These are phyloP conservation scores for Echiichthys vipera DNA, from an alignment of 2,797 vertebrate genomes.

Conservation along the genomic window DNA sequence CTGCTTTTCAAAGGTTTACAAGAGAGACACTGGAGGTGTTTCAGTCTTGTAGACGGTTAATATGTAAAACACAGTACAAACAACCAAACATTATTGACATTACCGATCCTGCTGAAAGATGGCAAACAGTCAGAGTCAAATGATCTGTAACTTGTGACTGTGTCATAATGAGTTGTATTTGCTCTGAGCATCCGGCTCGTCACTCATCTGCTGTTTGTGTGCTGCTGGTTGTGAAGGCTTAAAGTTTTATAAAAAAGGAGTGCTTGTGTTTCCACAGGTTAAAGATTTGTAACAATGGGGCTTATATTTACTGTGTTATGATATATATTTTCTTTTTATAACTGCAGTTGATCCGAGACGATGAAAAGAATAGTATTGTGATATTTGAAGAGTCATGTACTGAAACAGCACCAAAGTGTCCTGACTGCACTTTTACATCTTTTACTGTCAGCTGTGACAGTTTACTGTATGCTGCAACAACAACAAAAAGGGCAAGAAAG, in stretches of 20 bases:
- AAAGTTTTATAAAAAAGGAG: neutral
- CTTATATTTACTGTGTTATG: neutral
- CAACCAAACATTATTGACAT: constrained; percentile 27
- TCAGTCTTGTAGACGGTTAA: neutral
- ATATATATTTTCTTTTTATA: neutral
- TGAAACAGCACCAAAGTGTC: neutral
- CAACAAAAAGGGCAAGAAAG: neutral
- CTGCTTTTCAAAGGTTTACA: neutral
- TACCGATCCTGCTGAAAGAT: neutral
- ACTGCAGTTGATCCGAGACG: neutral
- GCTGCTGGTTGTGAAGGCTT: neutral
- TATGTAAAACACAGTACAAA: neutral
- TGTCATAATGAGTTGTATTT: constrained; percentile 32
- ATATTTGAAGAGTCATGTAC: neutral
- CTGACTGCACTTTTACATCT: neutral
- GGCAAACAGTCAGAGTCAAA: constrained; percentile 35
- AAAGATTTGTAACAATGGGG: too few species aligned
- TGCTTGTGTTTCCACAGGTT: constrained; percentile 1
- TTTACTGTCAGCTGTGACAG: neutral
- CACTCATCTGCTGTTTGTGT: constrained; percentile 14
- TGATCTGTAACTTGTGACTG: constrained; percentile 11
- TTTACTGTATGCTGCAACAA: constrained; percentile 8
- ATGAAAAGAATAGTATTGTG: neutral
- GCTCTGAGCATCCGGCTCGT: constrained; percentile 31
- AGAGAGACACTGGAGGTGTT: neutral